Percentiles rank a stretch among this genome's conserved stretches.
Evolutionary conservation across 1,140 invertebrate genomes (phyloP).

Genomic region (Drosophila parvula): DNA sequence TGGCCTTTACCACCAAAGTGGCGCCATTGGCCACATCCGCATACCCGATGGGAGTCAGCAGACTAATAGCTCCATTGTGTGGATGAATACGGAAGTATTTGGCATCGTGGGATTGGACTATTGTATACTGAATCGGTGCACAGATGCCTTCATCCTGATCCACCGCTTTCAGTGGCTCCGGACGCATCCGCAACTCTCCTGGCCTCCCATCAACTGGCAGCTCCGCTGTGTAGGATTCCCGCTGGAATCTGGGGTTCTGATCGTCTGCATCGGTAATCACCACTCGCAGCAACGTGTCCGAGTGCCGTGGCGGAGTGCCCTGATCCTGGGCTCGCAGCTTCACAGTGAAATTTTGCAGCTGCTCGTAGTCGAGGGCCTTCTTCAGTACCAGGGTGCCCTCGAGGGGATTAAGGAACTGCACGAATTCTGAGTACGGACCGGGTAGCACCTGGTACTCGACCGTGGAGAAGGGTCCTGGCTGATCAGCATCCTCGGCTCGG

Average conservation of each 20-base stretch:
- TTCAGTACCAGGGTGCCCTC: constrained; percentile 93
- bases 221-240: constrained; percentile 90
- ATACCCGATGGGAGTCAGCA: constrained; percentile 86
- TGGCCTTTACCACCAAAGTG: constrained; percentile 91
- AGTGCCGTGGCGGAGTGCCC: constrained; percentile 90
- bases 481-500: constrained; percentile 92
- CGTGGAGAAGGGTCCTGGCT: constrained; percentile 94
- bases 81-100: constrained; percentile 85
- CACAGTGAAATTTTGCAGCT: constrained; percentile 91
- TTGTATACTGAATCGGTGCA: constrained; percentile 88
- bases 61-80: constrained; percentile 87
- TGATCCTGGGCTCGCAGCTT: constrained; percentile 93
- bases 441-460: constrained; percentile 93
- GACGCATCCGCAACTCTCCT: constrained; percentile 85
- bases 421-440: constrained; percentile 91
- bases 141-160: constrained; percentile 90
- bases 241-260: constrained; percentile 93
- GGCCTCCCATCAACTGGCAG: constrained; percentile 85
- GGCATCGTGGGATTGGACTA: constrained; percentile 84
- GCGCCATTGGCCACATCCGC: constrained; percentile 87
- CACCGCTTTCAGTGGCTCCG: constrained; percentile 87
- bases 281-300: constrained; percentile 90
- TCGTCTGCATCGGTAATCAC: constrained; percentile 95
- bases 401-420: constrained; percentile 93
- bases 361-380: constrained; percentile 93